These are phyloP conservation scores for Pseudococcus viburni DNA, from an alignment of 2,888 invertebrate species.

Conservation along the genomic window DNA sequence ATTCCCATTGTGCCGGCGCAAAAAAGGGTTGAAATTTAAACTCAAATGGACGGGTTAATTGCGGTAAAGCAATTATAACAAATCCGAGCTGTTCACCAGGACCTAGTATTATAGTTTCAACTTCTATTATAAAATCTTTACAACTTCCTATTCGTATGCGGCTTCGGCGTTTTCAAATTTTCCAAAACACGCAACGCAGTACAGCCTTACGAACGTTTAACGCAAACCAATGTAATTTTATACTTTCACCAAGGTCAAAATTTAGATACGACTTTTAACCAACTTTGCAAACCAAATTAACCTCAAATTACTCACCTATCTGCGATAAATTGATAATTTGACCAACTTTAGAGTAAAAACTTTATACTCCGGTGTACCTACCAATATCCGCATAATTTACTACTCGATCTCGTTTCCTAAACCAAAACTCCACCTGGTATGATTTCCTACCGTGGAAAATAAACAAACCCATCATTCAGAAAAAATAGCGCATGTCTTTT, in stretches of 20 bases:
- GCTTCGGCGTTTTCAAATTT: constrained; percentile 24
- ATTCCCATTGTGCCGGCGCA: constrained; percentile 29
- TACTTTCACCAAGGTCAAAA: constrained; percentile 11
- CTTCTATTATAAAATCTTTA: constrained; percentile 50
- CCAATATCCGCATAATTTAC: background rate
- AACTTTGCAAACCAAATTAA: constrained; percentile 42
- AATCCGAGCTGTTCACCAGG: constrained; percentile 49
- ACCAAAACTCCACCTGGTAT: no score
- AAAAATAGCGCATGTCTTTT: constrained; percentile 2
- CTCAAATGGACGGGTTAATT: constrained; percentile 56
- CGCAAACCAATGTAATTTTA: no score
- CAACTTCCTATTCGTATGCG: constrained; percentile 45
- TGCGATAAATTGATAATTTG: background rate
- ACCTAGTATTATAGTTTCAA: constrained; percentile 44
- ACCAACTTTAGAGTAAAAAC: background rate
- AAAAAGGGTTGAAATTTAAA: constrained; percentile 52
- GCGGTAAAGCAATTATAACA: constrained; percentile 57
- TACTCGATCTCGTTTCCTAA: no score
- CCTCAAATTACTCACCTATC: constrained; percentile 11
- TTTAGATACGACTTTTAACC: background rate
- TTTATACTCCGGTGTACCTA: background rate
- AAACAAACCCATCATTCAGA: background rate
- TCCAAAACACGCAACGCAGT: background rate
- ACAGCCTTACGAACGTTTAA: background rate
- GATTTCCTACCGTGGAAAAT: no score